These are phyloP conservation scores for Tribolium castaneum DNA, from an alignment of 1,140 invertebrate genomes.

Conservation along the genomic window DNA sequence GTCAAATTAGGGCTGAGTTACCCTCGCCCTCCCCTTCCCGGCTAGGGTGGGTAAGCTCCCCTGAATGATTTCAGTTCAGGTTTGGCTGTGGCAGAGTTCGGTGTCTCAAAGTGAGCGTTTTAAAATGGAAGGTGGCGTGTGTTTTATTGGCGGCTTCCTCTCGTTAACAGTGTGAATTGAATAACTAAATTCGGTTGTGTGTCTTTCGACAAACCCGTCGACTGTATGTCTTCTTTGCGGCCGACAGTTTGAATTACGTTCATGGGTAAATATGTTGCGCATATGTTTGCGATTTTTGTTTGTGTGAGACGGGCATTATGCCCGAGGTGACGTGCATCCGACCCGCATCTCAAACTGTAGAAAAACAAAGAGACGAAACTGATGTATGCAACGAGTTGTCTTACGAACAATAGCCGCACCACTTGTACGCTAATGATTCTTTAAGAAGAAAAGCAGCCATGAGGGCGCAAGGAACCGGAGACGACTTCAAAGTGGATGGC, in stretches of 20 bases:
- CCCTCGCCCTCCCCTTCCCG: constrained; percentile 5
- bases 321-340: not conserved
- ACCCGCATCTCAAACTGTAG: not conserved
- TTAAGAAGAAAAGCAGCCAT: not conserved
- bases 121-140: constrained; percentile 32
- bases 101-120: constrained; percentile 25
- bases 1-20: constrained; percentile 18
- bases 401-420: constrained; percentile 21
- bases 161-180: constrained; percentile 35
- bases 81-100: constrained; percentile 1
- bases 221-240: not conserved
- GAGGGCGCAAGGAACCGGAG: not conserved
- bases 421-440: constrained; percentile 25
- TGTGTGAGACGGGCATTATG: not conserved
- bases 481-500: not conserved
- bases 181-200: constrained; percentile 29
- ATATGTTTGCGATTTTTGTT: constrained; percentile 29
- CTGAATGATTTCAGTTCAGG: constrained; percentile 18
- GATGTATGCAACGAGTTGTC: not conserved
- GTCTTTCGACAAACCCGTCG: constrained; percentile 9
- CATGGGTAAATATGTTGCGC: constrained; percentile 31
- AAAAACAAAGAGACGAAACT: constrained; percentile 13
- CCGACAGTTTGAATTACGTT: constrained; percentile 15
- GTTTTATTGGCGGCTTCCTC: constrained; percentile 39
- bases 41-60: not conserved